Conservation (phyloP, 2,797 vertebrate species). For the Gallinago solitaria region DNA sequence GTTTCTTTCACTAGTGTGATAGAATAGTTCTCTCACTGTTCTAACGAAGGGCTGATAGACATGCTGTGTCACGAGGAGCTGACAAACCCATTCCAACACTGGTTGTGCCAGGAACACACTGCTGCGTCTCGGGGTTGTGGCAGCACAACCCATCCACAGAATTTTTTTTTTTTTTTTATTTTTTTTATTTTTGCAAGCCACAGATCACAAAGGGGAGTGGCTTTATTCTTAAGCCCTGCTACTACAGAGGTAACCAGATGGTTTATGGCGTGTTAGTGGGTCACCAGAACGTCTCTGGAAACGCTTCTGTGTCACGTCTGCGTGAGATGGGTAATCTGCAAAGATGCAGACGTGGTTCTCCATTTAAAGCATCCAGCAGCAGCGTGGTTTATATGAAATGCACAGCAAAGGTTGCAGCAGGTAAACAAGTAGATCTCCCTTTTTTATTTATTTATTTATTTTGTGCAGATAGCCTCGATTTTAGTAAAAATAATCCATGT, state of each 20-base stretch:
- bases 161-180: neutral
- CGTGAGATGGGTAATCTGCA: constrained; percentile 14
- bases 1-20: neutral
- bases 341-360: neutral
- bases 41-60: neutral
- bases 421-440: neutral
- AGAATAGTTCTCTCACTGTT: too few relatives aligned
- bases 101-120: neutral
- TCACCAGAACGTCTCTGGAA: neutral
- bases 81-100: neutral
- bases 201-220: neutral
- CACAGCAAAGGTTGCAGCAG: neutral
- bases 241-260: constrained; percentile 5
- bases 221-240: neutral
- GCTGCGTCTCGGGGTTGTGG: neutral
- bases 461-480: neutral
- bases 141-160: neutral
- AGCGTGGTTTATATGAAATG: neutral
- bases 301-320: neutral
- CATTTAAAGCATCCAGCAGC: neutral
- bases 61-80: neutral
- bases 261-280: neutral
- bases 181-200: neutral
- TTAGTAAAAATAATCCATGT: neutral
- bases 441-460: neutral